Evolutionary conservation across 2,797 vertebrate genomes (phyloP).

Genomic region (Darevskia nairensis): DNA sequence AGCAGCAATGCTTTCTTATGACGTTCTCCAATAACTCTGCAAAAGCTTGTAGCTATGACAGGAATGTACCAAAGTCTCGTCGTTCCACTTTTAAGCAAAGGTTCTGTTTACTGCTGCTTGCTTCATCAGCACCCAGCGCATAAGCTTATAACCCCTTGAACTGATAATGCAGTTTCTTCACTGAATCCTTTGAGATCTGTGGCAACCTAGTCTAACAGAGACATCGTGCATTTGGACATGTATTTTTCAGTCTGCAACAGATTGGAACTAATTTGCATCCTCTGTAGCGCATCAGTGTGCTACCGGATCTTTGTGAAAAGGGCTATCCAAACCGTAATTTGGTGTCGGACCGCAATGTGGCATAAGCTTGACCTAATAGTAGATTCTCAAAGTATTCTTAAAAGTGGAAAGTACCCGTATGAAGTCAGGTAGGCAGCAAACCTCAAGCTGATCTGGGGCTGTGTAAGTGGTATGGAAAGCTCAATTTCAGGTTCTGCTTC

Average conservation of each 20-base stretch:
- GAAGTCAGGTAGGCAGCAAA: not conserved
- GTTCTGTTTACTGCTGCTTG: not conserved
- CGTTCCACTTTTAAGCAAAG: slow-evolving; percentile 31
- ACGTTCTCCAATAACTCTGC: not conserved
- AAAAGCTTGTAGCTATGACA: slow-evolving; percentile 38
- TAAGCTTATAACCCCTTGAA: slow-evolving; percentile 6
- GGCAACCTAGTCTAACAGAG: not conserved
- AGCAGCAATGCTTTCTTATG: not conserved
- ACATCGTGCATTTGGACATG: not conserved
- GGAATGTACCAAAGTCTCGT: slow-evolving; percentile 26
- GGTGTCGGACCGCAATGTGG: not conserved
- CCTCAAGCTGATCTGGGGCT: not conserved
- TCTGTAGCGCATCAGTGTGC: not conserved
- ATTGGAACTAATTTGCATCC: not conserved
- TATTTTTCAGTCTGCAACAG: not conserved
- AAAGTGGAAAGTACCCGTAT: not conserved
- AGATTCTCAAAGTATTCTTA: not conserved
- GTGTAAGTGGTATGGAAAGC: not conserved
- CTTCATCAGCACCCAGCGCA: slow-evolving; percentile 30
- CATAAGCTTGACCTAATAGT: not conserved
- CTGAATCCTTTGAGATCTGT: not conserved
- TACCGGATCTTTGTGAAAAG: not conserved
- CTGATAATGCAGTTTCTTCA: slow-evolving; percentile 11
- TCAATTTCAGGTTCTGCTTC: not conserved
- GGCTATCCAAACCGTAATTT: not conserved